Evolutionary conservation across 2,113 vertebrate genomes (phyloP).

Genomic region (Perca schrenkii): DNA sequence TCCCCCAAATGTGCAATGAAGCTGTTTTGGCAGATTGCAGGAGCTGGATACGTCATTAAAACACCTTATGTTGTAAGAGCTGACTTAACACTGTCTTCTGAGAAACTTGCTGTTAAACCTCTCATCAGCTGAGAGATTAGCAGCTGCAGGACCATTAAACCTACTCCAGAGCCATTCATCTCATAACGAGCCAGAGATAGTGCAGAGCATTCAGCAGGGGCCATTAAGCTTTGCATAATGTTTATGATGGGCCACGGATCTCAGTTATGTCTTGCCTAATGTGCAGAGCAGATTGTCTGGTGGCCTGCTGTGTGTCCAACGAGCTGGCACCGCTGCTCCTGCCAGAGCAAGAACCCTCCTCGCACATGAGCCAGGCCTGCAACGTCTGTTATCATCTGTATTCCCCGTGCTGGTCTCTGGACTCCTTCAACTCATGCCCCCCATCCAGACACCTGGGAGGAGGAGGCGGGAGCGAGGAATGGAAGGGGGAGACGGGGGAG

Average conservation of each 20-base stretch:
- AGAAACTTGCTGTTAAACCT: constrained; percentile 27
- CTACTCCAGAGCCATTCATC: constrained; percentile 30
- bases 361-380: constrained; percentile 40
- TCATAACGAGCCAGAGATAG: constrained; percentile 68
- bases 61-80: constrained; percentile 26
- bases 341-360: constrained; percentile 45
- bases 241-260: constrained; percentile 71
- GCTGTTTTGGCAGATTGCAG: constrained; percentile 40
- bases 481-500: constrained; percentile 46
- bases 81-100: constrained; percentile 18
- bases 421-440: constrained; percentile 68
- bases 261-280: constrained; percentile 75
- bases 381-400: constrained; percentile 61
- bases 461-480: neutral
- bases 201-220: constrained; percentile 62
- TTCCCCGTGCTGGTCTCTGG: constrained; percentile 64
- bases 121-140: constrained; percentile 50
- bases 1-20: constrained; percentile 23
- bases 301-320: constrained; percentile 59
- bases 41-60: constrained; percentile 35
- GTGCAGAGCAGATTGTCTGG: constrained; percentile 65
- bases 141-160: constrained; percentile 43
- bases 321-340: constrained; percentile 62
- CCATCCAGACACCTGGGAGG: constrained; percentile 72
- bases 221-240: constrained; percentile 77